These are phyloP conservation scores for Ceryle rudis DNA, from an alignment of 2,797 vertebrate genomes.

Conservation along the genomic window DNA sequence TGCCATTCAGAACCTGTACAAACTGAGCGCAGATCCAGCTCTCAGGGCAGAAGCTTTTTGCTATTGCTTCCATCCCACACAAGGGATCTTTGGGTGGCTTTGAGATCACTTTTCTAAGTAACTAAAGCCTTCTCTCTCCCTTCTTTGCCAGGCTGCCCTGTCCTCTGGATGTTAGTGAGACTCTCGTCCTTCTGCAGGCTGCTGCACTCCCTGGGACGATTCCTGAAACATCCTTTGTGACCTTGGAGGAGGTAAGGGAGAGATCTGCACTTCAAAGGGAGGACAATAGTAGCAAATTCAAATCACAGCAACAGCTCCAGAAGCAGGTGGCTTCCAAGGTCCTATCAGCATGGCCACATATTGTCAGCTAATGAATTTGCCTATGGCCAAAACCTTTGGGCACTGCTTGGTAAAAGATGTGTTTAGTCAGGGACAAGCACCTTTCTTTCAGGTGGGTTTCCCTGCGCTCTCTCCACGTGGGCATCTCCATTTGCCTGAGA, in stretches of 20 bases:
- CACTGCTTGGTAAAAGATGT: not conserved
- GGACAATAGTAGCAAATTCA: not conserved
- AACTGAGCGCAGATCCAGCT: not conserved
- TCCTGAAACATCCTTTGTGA: not conserved
- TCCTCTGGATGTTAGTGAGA: not conserved
- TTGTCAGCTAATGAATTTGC: not conserved
- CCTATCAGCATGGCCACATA: not conserved
- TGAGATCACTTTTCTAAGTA: not conserved
- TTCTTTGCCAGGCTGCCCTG: not conserved
- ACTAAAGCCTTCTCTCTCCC: not conserved
- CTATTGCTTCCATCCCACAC: not conserved
- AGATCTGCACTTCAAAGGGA: not conserved
- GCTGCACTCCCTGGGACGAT: not conserved
- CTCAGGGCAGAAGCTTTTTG: not conserved
- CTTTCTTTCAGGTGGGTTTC: not conserved
- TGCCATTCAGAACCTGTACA: not conserved
- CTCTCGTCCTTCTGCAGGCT: not conserved
- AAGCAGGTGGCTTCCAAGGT: not conserved
- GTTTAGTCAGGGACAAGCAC: not conserved
- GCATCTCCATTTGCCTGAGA: not conserved
- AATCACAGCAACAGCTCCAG: not conserved
- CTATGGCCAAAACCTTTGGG: not conserved
- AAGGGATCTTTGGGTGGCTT: not conserved
- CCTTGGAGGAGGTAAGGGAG: constrained; percentile 22
- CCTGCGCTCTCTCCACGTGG: not conserved